A percentile compares a stretch with the other conserved stretches of the same genome.
phyloP scores from a whole-genome alignment of 2,888 invertebrate species.

The Tachystola acroxantha region DNA sequence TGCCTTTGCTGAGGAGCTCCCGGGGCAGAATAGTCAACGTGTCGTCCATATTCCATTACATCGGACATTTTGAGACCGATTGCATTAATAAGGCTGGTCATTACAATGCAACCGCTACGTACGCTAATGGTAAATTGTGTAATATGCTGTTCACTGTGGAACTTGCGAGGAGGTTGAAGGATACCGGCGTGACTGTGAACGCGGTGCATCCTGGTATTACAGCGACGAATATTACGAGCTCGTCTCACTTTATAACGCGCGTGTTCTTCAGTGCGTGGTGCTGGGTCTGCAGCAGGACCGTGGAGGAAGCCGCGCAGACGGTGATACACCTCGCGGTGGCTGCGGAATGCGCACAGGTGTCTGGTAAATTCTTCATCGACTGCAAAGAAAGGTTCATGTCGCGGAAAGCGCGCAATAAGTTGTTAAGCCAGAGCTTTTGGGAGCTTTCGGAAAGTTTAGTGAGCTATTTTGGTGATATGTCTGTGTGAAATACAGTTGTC shows the following conservation, averaged over 20 bases:
- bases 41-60: constrained; percentile 34
- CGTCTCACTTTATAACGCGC: background rate
- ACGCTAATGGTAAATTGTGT: constrained; percentile 39
- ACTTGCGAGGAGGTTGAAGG: constrained; percentile 30
- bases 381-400: constrained; percentile 55
- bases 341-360: constrained; percentile 80
- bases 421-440: constrained; percentile 3
- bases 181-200: constrained; percentile 81
- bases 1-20: constrained; percentile 43
- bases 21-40: constrained; percentile 43
- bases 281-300: constrained; percentile 67
- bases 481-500: too few species aligned
- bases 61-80: constrained; percentile 24
- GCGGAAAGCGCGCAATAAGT: background rate
- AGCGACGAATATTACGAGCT: constrained; percentile 79
- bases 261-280: constrained; percentile 13
- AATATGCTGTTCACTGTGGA: constrained; percentile 40
- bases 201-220: constrained; percentile 89
- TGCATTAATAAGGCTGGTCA: constrained; percentile 21
- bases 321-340: constrained; percentile 82
- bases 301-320: constrained; percentile 85
- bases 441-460: constrained; percentile 4
- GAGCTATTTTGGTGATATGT: too few species aligned
- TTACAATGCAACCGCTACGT: constrained; percentile 11
- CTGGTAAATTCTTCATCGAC: constrained; percentile 85